Base-by-base conservation (phyloP, 2,113 vertebrate genomes). In the Glaucomys volans region DNA sequence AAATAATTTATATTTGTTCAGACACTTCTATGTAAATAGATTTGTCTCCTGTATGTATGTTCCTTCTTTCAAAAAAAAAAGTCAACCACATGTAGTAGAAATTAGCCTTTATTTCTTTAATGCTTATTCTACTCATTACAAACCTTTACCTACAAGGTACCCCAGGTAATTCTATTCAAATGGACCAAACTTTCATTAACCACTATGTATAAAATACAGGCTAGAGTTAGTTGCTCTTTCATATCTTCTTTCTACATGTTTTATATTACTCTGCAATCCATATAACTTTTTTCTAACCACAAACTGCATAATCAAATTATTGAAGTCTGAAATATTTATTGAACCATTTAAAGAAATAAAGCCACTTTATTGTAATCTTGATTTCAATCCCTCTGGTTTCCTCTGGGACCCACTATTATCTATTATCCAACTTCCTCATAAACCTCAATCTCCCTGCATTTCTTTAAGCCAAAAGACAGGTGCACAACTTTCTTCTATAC, bases 281-380 rank as follows among this genome's bases (percentile, higher is more conserved):
- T 82, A 30, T 3, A 44, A 69, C 13, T 11, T 47, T 64, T 42
- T 64, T 72, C 30, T 42, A 62, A 62, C 14, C 24, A 75, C 8
- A 91, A 87, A 67, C 32, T 28, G 1, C 59, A 83, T 9, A 5
- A 77, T 69, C 47, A 59, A 75, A 87, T 72, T 67, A 94, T 2
- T 83, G 7, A 87, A 52, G 7, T 0, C 35, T 82, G 42, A 75
- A 94, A 28, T 50, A 9, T 11, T 35, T 90, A 62, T 32, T 9
- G 44, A 79, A 37, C 37, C 17, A 77, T 67, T 69, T 87, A 69
- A 87, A 67, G 32, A 93, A 86, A n/a, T 80, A n/a, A 50, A 93
- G 30, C 8, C 30, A 54, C 54, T 72, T 83, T 47, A 20, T 35
- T 76, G 5, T 52, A 54, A 92, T 32, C 40, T 57, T 37, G 62